phyloP scores from a whole-genome alignment of 2,113 vertebrate genomes.

The Spermophilus dauricus region DNA sequence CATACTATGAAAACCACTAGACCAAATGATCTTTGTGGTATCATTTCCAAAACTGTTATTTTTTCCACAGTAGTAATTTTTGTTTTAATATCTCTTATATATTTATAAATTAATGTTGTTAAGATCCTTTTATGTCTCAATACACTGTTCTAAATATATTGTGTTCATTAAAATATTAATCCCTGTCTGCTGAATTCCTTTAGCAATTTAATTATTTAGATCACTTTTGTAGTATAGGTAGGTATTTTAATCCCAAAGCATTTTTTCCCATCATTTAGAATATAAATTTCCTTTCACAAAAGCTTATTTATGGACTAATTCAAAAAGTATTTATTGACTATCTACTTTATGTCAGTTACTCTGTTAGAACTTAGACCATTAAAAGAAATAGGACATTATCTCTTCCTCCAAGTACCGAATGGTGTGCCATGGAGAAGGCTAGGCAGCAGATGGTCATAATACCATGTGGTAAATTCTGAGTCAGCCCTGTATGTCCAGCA shows the following conservation, averaged over 20 bases:
- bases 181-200: neutral
- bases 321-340: neutral
- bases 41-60: neutral
- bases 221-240: neutral
- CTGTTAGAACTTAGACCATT: neutral
- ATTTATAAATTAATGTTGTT: neutral
- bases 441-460: neutral
- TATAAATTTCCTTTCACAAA: neutral
- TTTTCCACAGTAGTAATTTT: neutral
- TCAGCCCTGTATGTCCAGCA: neutral
- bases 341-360: neutral
- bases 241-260: neutral
- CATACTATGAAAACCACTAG: neutral
- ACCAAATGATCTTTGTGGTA: neutral
- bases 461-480: neutral
- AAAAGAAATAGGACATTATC: neutral
- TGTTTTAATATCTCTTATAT: neutral
- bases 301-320: neutral
- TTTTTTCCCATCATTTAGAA: neutral
- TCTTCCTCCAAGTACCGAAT: neutral
- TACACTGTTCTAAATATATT: neutral
- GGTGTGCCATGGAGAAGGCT: neutral
- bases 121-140: neutral
- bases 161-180: neutral
- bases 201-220: constrained; percentile 5